Evolutionary conservation across 2,113 vertebrate genomes (phyloP).

Genomic region (Scomber colias): DNA sequence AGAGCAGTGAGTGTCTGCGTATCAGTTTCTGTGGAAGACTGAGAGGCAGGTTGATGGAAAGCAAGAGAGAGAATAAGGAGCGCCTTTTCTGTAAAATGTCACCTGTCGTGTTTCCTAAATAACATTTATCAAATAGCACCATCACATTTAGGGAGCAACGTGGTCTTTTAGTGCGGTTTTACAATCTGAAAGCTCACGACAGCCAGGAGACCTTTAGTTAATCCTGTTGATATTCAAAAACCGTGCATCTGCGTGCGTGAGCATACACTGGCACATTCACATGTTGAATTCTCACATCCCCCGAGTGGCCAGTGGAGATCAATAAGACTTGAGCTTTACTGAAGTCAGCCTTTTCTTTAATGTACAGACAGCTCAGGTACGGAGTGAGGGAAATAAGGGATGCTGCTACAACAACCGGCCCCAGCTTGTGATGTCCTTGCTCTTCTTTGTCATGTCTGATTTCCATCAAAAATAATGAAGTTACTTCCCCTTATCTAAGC

Average conservation of each 20-base stretch:
- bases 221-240: conserved; percentile 67
- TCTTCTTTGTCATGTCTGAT: conserved; percentile 41
- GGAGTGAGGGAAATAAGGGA: not conserved
- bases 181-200: conserved; percentile 61
- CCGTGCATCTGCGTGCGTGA: not conserved
- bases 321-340: conserved; percentile 36
- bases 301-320: conserved; percentile 44
- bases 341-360: conserved; percentile 50
- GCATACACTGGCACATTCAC: not conserved
- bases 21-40: conserved; percentile 18
- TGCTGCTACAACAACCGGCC: not conserved
- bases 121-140: conserved; percentile 73
- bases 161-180: conserved; percentile 54
- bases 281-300: conserved; percentile 43
- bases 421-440: conserved; percentile 33
- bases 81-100: conserved; percentile 64
- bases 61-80: conserved; percentile 11
- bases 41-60: not conserved
- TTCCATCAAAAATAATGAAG: conserved; percentile 62
- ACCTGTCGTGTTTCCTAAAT: conserved; percentile 73
- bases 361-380: conserved; percentile 41
- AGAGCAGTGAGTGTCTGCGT: conserved; percentile 14
- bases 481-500: conserved; percentile 11
- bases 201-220: conserved; percentile 72
- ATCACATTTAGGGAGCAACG: conserved; percentile 73